Evolutionary conservation across 2,113 vertebrate species (phyloP).

Genomic region (Rousettus leschenaultii): DNA sequence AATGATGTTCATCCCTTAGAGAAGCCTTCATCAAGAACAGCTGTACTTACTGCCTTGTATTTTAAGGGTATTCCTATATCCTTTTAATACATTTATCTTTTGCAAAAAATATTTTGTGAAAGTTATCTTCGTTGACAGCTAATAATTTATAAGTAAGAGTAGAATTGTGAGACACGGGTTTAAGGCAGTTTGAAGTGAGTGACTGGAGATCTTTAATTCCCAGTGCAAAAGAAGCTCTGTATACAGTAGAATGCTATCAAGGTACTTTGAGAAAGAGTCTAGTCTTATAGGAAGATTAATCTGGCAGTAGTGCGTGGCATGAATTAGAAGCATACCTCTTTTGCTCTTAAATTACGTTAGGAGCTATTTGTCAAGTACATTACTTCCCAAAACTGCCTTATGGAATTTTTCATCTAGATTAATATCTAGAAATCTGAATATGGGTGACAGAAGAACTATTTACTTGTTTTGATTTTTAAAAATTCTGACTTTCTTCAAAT

Average conservation of each 20-base stretch:
- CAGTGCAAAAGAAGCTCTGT: not conserved
- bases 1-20: not conserved
- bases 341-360: not conserved
- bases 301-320: not conserved
- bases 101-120: not conserved
- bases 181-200: not conserved
- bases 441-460: not conserved
- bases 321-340: not conserved
- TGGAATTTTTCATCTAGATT: conserved; percentile 22
- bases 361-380: not conserved
- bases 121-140: not conserved
- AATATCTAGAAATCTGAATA: conserved; percentile 22
- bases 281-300: not conserved
- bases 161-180: not conserved
- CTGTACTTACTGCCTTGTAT: not conserved
- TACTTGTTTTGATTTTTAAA: conserved; percentile 33
- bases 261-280: not conserved
- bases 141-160: not conserved
- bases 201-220: not conserved
- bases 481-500: not conserved
- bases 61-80: not conserved
- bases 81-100: not conserved
- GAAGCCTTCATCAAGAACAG: not conserved
- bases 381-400: not conserved
- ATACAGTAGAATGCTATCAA: not conserved